Evolutionary conservation across 2,113 vertebrate genomes (phyloP).

Genomic region (Tragelaphus buxtoni): DNA sequence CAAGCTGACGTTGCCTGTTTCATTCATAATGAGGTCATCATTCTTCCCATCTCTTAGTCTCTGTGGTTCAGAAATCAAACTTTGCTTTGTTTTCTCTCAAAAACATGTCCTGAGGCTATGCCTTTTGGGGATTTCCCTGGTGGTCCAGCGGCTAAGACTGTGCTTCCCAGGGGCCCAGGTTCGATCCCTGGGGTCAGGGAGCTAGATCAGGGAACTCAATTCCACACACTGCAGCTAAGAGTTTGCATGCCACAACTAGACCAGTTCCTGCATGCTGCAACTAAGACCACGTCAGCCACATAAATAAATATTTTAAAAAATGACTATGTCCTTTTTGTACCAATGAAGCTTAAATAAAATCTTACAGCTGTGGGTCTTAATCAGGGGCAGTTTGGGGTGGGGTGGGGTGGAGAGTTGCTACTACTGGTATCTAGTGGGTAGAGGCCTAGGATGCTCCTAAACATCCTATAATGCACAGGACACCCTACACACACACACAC

Average conservation of each 20-base stretch:
- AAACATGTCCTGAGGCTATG: background rate
- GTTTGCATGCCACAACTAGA: background rate
- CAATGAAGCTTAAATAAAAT: background rate
- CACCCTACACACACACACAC: background rate
- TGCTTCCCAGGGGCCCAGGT: background rate
- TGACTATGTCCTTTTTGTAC: background rate
- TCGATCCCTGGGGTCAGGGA: background rate
- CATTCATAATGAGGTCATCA: background rate
- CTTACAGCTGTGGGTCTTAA: background rate
- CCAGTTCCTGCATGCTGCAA: background rate
- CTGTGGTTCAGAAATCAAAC: background rate
- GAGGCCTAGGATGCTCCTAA: background rate
- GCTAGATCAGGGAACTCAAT: background rate
- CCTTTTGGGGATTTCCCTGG: background rate
- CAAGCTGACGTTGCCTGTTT: background rate
- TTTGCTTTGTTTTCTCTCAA: background rate
- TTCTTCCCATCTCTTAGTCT: background rate
- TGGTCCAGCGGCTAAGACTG: background rate
- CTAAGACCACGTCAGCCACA: background rate
- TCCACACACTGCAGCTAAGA: background rate
- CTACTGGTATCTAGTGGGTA: background rate
- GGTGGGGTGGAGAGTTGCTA: background rate
- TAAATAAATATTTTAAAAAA: background rate
- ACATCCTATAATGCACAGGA: background rate
- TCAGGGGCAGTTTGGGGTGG: background rate